Evolutionary conservation across 2,797 vertebrate species (phyloP), one percentile per base, ranked within the genome.

Genomic region (Xerus rutilus): DNA sequence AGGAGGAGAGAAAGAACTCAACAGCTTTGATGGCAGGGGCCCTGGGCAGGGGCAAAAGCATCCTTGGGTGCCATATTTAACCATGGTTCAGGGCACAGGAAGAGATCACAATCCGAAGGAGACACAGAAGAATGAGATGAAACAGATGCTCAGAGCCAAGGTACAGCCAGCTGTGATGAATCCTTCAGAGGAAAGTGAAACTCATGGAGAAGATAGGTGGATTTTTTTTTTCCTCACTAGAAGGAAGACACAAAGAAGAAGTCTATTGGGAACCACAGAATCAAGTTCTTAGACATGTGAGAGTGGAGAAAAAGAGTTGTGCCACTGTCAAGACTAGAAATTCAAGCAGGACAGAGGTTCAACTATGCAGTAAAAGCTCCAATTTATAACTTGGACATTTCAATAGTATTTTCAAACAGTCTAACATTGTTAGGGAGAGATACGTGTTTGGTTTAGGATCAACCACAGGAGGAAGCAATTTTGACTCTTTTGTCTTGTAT

Each of bases 381-480:
- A 25, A 5, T 32, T 59, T 52, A 57, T 13, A 59, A 77, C 12
- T 21, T 45, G 15, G 35, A 76, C 17, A 59, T 79, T 54, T 47
- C 81, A 43, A 88, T 0, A 91, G 77, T 8, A 35, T 70, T 95
- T 95, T 65, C 62, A n/a, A 92, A 69, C 59, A 86, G 57, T 57
- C 62, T 64, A 57, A 47, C 8, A 11, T 49, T 54, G 57, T 76
- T 47, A 90, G 43, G 23, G 35, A 57, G 35, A 88, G 54, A 85
- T 9, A 21, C 45, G 30, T 85, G 74, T 86, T 96, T 92, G 72
- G 88, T 32, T 94, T 76, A 93, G 62, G 67, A 89, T 64, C 86
- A 89, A 86, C 17, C 35, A 73, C 64, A 92, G 89, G 59, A 96
- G 86, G 88, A 97, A 97, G 83, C 86, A 70, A 89, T 97, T 97